Conservation (phyloP, 2,113 vertebrate species). For the Sclerurus mexicanus region DNA sequence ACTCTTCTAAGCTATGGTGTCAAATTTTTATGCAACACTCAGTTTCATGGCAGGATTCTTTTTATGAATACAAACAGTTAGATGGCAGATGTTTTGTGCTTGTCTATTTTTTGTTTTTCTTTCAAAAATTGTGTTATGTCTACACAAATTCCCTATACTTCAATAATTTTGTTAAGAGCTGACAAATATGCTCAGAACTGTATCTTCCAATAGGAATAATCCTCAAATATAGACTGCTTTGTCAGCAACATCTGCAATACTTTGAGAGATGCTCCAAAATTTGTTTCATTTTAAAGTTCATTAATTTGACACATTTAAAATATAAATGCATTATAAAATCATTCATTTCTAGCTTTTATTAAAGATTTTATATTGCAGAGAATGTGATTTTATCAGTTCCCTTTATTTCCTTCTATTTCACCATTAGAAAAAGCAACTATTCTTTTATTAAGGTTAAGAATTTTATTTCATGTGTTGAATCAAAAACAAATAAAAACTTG, state of each 20-base stretch:
- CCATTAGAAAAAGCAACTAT: not conserved
- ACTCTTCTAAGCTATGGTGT: not conserved
- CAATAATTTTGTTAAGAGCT: not conserved
- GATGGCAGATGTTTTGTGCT: not conserved
- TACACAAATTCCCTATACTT: not conserved
- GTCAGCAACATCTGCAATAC: slow-evolving; percentile 10
- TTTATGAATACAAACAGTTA: not conserved
- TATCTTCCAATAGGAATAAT: not conserved
- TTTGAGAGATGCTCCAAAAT: not conserved
- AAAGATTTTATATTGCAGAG: not conserved
- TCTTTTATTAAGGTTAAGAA: not conserved
- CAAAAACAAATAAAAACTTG: not conserved
- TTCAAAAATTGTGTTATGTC: not conserved
- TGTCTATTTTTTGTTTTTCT: not conserved
- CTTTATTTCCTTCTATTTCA: not conserved
- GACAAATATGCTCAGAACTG: not conserved
- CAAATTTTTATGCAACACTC: not conserved
- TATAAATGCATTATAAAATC: not conserved
- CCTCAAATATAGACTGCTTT: not conserved
- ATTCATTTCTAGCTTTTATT: not conserved
- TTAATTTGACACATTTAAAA: slow-evolving; percentile 1
- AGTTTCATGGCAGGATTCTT: not conserved
- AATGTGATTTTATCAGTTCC: not conserved
- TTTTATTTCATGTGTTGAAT: not conserved
- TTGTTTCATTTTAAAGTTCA: not conserved